A percentile compares a stretch with the other conserved stretches of the same genome.
phyloP scores from a whole-genome alignment of 2,797 vertebrate species.

The Sebastolobus alascanus region DNA sequence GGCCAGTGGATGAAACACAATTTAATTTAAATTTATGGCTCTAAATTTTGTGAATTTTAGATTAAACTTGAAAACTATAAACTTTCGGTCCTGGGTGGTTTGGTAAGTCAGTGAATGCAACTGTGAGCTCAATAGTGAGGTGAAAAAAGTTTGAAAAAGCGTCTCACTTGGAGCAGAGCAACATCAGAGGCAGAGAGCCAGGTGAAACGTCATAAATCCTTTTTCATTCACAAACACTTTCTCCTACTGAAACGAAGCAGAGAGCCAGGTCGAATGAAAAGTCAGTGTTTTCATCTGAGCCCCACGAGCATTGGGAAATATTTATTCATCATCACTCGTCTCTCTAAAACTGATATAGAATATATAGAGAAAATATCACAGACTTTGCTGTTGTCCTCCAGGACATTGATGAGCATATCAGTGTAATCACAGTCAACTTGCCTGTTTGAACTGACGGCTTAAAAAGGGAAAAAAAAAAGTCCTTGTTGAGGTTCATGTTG shows the following conservation, averaged over 20 bases:
- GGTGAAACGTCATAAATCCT: constrained; percentile 8
- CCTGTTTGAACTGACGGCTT: neutral
- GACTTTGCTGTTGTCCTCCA: neutral
- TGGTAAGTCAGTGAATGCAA: neutral
- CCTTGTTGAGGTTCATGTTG: neutral
- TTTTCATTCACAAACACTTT: neutral
- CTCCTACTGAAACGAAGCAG: neutral
- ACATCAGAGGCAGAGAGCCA: neutral
- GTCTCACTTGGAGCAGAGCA: neutral
- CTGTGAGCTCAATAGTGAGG: neutral
- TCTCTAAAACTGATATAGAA: neutral
- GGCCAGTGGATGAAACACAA: neutral
- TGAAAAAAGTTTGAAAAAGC: neutral
- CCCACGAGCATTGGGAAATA: neutral
- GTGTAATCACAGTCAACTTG: constrained; percentile 24
- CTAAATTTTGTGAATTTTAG: neutral
- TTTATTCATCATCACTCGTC: constrained; percentile 4
- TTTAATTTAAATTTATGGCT: neutral
- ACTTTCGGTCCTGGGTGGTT: neutral
- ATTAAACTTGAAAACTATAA: neutral
- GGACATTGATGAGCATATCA: neutral
- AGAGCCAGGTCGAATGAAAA: neutral
- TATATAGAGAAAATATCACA: constrained; percentile 1
- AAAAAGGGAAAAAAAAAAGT: neutral
- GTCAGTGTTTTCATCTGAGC: neutral